A percentile compares a stretch with the other conserved stretches of the same genome.
Evolutionary conservation across 2,888 invertebrate species (phyloP).

Genomic region (Melanostoma mellinum): DNA sequence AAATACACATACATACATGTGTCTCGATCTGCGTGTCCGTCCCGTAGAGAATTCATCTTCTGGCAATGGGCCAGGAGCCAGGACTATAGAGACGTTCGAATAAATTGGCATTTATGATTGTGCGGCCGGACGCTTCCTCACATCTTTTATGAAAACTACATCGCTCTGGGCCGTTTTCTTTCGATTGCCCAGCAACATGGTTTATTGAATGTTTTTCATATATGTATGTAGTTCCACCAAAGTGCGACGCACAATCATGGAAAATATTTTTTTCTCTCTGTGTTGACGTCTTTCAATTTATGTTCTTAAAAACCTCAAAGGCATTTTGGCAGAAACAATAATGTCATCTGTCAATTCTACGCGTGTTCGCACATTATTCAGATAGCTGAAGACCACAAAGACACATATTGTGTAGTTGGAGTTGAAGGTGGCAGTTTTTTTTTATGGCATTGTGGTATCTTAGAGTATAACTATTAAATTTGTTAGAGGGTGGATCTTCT

Average conservation of each 20-base stretch:
- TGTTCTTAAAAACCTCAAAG: constrained; percentile 39
- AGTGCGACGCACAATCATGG: neutral
- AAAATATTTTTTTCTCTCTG: constrained; percentile 1
- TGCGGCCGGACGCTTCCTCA: neutral
- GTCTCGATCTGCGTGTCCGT: constrained; percentile 21
- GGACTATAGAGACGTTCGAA: constrained; percentile 21
- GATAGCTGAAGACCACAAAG: constrained; percentile 8
- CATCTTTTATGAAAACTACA: constrained; percentile 15
- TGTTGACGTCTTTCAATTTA: constrained; percentile 36
- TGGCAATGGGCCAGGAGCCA: constrained; percentile 63
- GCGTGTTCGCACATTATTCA: constrained; percentile 57
- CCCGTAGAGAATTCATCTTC: constrained; percentile 38
- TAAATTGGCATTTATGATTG: constrained; percentile 44
- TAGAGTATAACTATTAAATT: constrained; percentile 54
- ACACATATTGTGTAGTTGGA: neutral
- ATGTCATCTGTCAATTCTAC: constrained; percentile 54
- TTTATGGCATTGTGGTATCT: constrained; percentile 26
- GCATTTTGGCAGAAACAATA: constrained; percentile 34
- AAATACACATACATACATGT: constrained; percentile 10
- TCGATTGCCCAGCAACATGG: neutral
- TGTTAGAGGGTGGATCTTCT: constrained; percentile 17
- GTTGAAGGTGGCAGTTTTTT: constrained; percentile 22
- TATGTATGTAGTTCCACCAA: constrained; percentile 4
- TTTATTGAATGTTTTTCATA: constrained; percentile 27
- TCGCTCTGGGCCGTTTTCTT: constrained; percentile 23